phyloP scores from a whole-genome alignment of 2,797 vertebrate species.

The Characodon lateralis region DNA sequence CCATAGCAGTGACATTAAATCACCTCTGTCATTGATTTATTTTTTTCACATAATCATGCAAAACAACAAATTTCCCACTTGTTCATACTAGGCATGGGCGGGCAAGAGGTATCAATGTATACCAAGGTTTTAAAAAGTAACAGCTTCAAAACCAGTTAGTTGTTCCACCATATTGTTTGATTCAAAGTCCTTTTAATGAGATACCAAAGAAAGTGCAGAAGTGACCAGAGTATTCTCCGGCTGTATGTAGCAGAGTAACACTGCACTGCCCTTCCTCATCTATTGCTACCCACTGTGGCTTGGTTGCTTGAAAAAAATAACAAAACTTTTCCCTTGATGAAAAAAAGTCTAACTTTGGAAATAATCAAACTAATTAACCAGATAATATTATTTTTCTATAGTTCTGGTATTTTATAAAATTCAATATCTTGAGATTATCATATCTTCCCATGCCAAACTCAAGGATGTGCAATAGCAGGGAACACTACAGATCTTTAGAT shows the following conservation, averaged over 20 bases:
- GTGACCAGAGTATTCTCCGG: not conserved
- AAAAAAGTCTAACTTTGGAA: not conserved
- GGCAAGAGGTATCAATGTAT: not conserved
- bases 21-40: not conserved
- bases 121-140: not conserved
- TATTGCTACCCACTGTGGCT: not conserved
- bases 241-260: not conserved
- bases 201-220: not conserved
- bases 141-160: not conserved
- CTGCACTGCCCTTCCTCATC: not conserved
- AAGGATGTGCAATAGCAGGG: slow-evolving; percentile 64
- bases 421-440: not conserved
- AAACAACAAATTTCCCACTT: not conserved
- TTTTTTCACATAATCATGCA: not conserved
- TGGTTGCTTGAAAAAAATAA: not conserved
- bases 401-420: not conserved
- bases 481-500: slow-evolving; percentile 74
- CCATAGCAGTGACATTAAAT: not conserved
- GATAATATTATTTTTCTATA: not conserved
- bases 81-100: too few species aligned
- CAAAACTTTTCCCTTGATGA: not conserved
- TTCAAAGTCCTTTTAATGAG: not conserved
- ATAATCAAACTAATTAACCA: not conserved
- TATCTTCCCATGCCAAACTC: not conserved
- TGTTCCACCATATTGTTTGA: not conserved